Conservation (phyloP, 2,888 invertebrate species). For the Polydrusus tereticollis region DNA sequence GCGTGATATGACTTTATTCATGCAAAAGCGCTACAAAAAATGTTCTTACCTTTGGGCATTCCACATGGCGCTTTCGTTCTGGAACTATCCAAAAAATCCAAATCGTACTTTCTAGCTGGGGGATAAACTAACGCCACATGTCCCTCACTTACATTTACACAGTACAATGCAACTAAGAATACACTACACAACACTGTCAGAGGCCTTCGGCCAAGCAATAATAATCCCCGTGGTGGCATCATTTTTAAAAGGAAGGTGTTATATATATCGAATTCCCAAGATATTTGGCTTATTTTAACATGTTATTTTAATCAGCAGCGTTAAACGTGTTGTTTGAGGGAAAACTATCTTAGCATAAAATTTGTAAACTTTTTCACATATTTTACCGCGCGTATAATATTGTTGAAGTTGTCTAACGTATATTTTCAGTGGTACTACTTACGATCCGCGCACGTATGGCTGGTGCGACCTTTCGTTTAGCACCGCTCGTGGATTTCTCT, state of each 20-base stretch:
- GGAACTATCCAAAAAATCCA: slow-evolving; percentile 93
- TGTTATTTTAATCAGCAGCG: too few species aligned
- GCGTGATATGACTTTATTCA: too few species aligned
- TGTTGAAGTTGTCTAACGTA: background rate
- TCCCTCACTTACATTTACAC: slow-evolving; percentile 35
- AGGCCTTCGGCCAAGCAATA: slow-evolving; percentile 9
- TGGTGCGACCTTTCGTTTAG: slow-evolving; percentile 35
- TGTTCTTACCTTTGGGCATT: slow-evolving; percentile 89
- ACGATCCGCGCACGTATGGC: background rate
- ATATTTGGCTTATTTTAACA: background rate
- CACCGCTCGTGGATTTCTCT: slow-evolving; percentile 36
- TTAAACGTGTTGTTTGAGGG: too few species aligned
- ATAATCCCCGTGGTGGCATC: background rate
- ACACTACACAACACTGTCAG: slow-evolving; percentile 26
- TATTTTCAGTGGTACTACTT: slow-evolving; percentile 2
- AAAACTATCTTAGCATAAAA: too few species aligned
- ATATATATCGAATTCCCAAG: background rate
- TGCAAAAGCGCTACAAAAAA: background rate
- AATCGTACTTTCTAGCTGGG: slow-evolving; percentile 87
- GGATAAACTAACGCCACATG: slow-evolving; percentile 93
- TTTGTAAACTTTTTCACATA: slow-evolving; percentile 13
- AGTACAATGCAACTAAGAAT: slow-evolving; percentile 27
- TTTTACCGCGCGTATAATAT: background rate
- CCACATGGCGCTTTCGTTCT: slow-evolving; percentile 94
- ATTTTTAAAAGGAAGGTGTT: slow-evolving; percentile 2